Evolutionary conservation across 2,888 invertebrate species (phyloP).

Genomic region (Sympetrum striolatum): DNA sequence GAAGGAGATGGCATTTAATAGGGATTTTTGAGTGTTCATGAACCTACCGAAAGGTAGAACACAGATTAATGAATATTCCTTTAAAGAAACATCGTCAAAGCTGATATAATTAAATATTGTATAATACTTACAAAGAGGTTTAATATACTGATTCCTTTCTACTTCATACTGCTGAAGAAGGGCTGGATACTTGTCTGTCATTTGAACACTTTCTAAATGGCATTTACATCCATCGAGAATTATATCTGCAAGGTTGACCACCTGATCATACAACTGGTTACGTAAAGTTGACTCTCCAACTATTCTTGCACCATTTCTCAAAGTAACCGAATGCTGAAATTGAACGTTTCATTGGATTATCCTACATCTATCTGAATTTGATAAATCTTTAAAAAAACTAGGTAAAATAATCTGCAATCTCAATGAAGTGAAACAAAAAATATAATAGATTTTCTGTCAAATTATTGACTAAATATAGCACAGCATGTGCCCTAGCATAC

Average conservation of each 20-base stretch:
- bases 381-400: background rate
- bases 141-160: conserved; percentile 71
- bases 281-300: background rate
- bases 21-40: too few species aligned
- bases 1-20: too few species aligned
- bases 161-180: conserved; percentile 71
- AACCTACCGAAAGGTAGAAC: too few species aligned
- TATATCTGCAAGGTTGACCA: conserved; percentile 73
- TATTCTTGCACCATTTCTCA: conserved; percentile 6
- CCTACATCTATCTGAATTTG: background rate
- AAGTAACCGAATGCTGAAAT: conserved; percentile 55
- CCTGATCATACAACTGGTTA: conserved; percentile 68
- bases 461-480: background rate
- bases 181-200: conserved; percentile 65
- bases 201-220: conserved; percentile 72
- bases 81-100: too few species aligned
- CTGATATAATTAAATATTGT: too few species aligned
- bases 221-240: conserved; percentile 75
- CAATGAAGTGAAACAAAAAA: background rate
- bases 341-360: background rate
- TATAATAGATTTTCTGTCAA: background rate
- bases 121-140: conserved; percentile 58
- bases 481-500: too few species aligned
- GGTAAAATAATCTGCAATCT: background rate
- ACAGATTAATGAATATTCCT: too few species aligned